Evolutionary conservation across 2,888 invertebrate genomes (phyloP).

Genomic region (Campoletis raptor): DNA sequence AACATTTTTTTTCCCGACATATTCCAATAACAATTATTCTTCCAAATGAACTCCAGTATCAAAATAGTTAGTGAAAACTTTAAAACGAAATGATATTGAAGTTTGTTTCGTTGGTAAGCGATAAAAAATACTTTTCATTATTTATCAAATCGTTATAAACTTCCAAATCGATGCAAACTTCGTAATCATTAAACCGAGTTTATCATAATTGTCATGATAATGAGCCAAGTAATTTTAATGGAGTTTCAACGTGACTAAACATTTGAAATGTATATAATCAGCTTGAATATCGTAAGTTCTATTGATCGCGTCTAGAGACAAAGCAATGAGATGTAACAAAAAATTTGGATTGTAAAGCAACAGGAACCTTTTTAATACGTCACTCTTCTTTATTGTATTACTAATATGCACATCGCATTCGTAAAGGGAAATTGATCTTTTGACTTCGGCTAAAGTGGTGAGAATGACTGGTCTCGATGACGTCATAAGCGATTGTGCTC

Average conservation of each 20-base stretch:
- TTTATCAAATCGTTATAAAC: too few relatives aligned
- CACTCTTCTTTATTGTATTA: conserved; percentile 26
- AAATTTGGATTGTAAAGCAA: conserved; percentile 5
- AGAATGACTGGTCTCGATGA: conserved; percentile 75
- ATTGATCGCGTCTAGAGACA: neutral
- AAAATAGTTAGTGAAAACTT: too few relatives aligned
- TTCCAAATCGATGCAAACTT: neutral
- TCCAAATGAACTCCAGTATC: too few relatives aligned
- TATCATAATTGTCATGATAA: neutral
- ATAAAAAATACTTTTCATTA: too few relatives aligned
- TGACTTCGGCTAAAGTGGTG: conserved; percentile 77
- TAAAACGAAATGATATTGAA: too few relatives aligned
- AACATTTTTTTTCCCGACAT: neutral
- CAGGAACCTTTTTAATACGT: conserved; percentile 1
- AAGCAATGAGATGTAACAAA: neutral
- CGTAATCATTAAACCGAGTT: neutral
- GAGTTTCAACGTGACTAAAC: neutral
- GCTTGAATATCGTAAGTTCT: neutral
- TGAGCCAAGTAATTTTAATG: neutral
- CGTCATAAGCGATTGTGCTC: conserved; percentile 72
- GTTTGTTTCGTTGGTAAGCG: too few relatives aligned
- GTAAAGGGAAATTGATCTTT: conserved; percentile 79
- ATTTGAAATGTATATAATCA: neutral
- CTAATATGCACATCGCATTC: conserved; percentile 71
- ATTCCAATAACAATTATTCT: neutral